Percentiles rank a stretch among this genome's conserved stretches.
These are phyloP conservation scores for Chelonus insularis DNA, from an alignment of 1,140 invertebrate genomes.

Conservation along the genomic window DNA sequence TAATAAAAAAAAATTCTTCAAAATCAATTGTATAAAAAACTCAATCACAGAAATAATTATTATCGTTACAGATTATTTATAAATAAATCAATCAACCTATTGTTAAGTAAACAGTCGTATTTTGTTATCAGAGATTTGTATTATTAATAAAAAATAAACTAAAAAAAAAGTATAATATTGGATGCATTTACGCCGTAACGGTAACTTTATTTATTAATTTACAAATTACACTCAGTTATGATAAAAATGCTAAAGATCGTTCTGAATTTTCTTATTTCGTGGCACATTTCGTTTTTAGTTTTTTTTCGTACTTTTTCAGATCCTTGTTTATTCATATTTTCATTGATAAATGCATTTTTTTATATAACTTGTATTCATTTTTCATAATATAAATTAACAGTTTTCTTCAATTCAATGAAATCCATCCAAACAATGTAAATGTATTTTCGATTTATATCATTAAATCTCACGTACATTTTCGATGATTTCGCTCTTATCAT, in stretches of 20 bases:
- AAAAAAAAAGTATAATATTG: constrained; percentile 12
- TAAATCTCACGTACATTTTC: constrained; percentile 9
- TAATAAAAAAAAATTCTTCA: not conserved
- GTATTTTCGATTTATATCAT: no score
- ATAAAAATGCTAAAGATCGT: constrained; percentile 28
- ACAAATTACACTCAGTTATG: constrained; percentile 30
- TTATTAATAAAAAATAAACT: not conserved
- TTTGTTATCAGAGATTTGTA: constrained; percentile 6
- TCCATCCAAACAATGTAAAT: no score
- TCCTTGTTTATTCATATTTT: not conserved
- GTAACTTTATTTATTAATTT: constrained; percentile 24
- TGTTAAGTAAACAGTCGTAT: not conserved
- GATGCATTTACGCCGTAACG: constrained; percentile 21
- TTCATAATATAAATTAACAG: no score
- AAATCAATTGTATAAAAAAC: not conserved
- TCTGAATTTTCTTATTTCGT: constrained; percentile 28
- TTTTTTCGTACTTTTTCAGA: constrained; percentile 10
- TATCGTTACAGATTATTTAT: no score
- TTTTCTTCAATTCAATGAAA: no score
- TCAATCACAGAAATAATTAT: not conserved
- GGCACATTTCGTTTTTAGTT: constrained; percentile 31
- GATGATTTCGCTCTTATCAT: constrained; percentile 34
- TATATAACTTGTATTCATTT: not conserved
- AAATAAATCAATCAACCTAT: no score
- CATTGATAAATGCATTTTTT: not conserved